Base-by-base conservation (phyloP, 1,140 invertebrate species). In the Aleiodes sp. region DNA sequence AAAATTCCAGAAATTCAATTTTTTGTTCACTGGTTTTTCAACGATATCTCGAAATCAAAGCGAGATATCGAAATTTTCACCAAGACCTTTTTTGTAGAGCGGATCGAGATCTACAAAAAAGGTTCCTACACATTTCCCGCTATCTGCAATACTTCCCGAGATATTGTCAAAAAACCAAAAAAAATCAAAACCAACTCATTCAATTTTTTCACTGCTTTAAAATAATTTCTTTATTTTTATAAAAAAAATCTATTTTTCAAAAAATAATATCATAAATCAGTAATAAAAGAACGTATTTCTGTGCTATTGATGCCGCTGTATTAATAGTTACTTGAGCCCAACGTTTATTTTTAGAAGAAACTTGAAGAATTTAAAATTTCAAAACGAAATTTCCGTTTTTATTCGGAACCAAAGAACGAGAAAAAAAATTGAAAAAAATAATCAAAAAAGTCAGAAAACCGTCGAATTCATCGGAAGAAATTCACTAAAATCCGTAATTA, bases 321-420 rank as follows among this genome's bases (percentile, higher is more conserved):
- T 52, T 43, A 71, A 65, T 31, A 70, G 70, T 70, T 52, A 67
- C 68, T 60, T 76, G 74, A 71, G 69, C 67, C 21, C 70, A 70
- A n/a, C n/a, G n/a, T 12, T 24, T 52, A 52, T 52, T 16, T 52
- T 52, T 52, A 52, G 46, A 16, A 52, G 16, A 21, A 8, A 16
- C 46, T n/a, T n/a, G 21, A 24, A 52, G 46, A 52, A 52, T 52
- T 19, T 21, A 52, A 4, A 52, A 52, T 52, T 52, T 52, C 19
- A 43, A 43, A 43, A 43, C 39, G 26, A 16, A 21, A 52, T 52
- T 52, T 12, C 26, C 8, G 12, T 52, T n/a, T n/a, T n/a, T n/a
- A n/a, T 33, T 33, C 31, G 31, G 7, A 33, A 33, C 1, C 7
- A 1, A 7, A 2, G 7, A 0, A 33, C 7, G 31, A 33, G 7